A percentile compares a stretch with the other conserved stretches of the same genome.
phyloP scores from a whole-genome alignment of 2,113 vertebrate species.

The Siphamia tubifer region DNA sequence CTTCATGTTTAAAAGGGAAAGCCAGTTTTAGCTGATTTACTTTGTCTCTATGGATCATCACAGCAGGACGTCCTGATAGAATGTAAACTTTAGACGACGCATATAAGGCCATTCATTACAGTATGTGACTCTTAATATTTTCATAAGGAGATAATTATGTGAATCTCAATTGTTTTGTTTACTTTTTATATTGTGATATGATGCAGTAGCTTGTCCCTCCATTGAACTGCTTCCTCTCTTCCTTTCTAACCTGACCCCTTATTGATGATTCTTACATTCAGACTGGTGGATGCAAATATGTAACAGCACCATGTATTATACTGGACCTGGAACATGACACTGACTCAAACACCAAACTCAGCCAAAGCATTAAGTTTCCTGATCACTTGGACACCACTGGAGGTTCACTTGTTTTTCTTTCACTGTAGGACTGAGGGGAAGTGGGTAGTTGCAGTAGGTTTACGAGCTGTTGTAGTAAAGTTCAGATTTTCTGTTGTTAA shows the following conservation, averaged over 20 bases:
- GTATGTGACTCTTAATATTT: constrained; percentile 44
- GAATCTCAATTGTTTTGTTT: constrained; percentile 39
- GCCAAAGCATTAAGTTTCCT: neutral
- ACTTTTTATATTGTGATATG: constrained; percentile 59
- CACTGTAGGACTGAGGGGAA: neutral
- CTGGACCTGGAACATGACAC: neutral
- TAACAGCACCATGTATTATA: neutral
- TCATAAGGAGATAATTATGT: constrained; percentile 39
- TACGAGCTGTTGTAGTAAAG: neutral
- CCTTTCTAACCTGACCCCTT: neutral
- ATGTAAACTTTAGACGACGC: constrained; percentile 44
- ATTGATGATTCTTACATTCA: neutral
- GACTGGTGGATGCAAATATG: neutral
- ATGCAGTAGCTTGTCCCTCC: constrained; percentile 1
- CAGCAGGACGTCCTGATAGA: constrained; percentile 25
- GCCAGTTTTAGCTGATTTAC: neutral
- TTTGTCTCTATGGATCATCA: constrained; percentile 23
- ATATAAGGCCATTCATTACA: constrained; percentile 32
- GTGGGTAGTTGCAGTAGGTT: neutral
- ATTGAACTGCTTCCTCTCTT: neutral
- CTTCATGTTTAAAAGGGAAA: constrained; percentile 34
- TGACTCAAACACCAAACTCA: neutral
- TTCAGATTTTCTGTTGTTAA: neutral
- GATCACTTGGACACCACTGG: no score
- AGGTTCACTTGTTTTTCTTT: no score